Conservation (phyloP, 2,888 invertebrate genomes). For the Eilema depressum region DNA sequence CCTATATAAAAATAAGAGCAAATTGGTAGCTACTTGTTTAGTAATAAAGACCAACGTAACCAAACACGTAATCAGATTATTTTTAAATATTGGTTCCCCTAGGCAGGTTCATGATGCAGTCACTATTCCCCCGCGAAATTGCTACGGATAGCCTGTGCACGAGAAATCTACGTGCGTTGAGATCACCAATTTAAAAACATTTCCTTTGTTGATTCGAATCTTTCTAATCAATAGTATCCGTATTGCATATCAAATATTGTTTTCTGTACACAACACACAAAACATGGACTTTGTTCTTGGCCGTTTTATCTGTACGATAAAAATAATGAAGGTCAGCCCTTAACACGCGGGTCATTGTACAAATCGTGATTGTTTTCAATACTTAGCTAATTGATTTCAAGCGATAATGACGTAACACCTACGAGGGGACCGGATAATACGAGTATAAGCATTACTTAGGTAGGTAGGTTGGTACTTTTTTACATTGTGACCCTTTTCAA, state of each 20-base stretch:
- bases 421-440: no score
- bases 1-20: no score
- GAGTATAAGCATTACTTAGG: no score
- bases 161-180: neutral
- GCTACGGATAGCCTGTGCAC: neutral
- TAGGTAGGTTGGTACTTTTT: no score
- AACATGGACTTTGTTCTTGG: constrained; percentile 5
- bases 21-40: no score
- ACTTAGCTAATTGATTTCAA: neutral
- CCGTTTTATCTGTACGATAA: neutral
- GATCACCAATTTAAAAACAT: neutral
- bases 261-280: neutral
- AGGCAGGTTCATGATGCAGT: no score
- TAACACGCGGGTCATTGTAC: neutral
- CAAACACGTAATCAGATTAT: neutral
- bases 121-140: neutral
- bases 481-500: no score
- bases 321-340: neutral
- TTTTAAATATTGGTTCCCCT: neutral
- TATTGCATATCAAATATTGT: neutral
- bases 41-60: neutral
- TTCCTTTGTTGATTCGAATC: neutral
- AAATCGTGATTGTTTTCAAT: constrained; percentile 2
- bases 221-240: neutral
- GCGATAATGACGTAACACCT: neutral